Base-by-base conservation (phyloP, 1,140 invertebrate species). In the Bactericera cockerelli region DNA sequence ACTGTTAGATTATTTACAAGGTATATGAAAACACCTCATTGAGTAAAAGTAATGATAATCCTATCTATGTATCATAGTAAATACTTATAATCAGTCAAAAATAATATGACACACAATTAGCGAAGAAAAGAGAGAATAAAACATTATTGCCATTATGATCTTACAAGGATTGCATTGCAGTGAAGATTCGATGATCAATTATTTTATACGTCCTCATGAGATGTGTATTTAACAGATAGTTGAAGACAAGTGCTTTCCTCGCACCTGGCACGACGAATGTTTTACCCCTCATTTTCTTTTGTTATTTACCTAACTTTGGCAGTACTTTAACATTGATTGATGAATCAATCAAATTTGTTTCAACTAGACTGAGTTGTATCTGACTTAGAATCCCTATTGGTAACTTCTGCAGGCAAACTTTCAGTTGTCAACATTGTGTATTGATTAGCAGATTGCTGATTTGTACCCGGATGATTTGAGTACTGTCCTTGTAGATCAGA, bases 21-120 rank as follows among this genome's bases (percentile, higher is more conserved):
- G n/a, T n/a, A n/a, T n/a, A n/a, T n/a, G n/a, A n/a, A n/a, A n/a
- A n/a, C n/a, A n/a, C n/a, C n/a, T n/a, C n/a, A n/a, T n/a, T n/a
- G n/a, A n/a, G n/a, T n/a, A n/a, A n/a, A n/a, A n/a, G n/a, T n/a
- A n/a, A n/a, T n/a, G n/a, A n/a, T n/a, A n/a, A n/a, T n/a, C n/a
- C n/a, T n/a, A n/a, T n/a, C n/a, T n/a, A n/a, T n/a, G n/a, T n/a
- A n/a, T n/a, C n/a, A n/a, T n/a, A n/a, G n/a, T 31, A 31, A 6
- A 49, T 49, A 4, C n/a, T 49, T 10, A 49, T 49, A 49, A 49
- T 49, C 42, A 49, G 42, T 49, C 42, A 49, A 49, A 49, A 49
- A 49, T 49, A 49, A 49, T 49, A 49, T 49, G 42, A 49, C 42
- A 49, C 42, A 49, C 42, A 49, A 49, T 19, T n/a, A 49, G 42